These are phyloP conservation scores for Chymomyza procnemis DNA, from an alignment of 2,888 invertebrate species.

Conservation along the genomic window DNA sequence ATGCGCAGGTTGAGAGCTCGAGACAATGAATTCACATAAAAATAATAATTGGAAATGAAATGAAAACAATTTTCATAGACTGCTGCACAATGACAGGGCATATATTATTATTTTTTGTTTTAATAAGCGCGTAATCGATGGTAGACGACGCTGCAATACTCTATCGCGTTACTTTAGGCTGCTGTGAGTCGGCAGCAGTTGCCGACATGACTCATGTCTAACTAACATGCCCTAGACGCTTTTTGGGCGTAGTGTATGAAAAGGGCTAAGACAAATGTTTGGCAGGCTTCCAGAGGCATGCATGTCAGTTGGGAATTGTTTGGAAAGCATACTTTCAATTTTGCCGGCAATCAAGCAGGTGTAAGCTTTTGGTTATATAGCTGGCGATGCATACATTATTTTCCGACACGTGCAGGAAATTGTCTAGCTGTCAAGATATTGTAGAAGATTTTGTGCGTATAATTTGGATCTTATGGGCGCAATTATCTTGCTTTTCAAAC, in stretches of 20 bases:
- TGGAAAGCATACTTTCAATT: no score
- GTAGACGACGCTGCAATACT: no score
- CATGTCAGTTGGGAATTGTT: no score
- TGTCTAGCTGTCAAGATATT: not conserved
- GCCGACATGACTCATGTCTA: no score
- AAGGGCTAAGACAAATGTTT: no score
- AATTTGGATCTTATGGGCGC: constrained; percentile 34
- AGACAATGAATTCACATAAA: constrained; percentile 69
- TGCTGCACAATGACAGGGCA: constrained; percentile 55
- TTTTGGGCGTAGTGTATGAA: no score
- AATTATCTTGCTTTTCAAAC: constrained; percentile 53
- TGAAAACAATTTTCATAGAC: constrained; percentile 68
- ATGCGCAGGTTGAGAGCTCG: constrained; percentile 40
- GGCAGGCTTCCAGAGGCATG: no score
- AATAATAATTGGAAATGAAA: constrained; percentile 73
- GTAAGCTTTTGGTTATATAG: not conserved
- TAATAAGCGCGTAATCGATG: no score
- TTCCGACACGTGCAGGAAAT: not conserved
- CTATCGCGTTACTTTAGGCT: no score
- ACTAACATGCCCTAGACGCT: no score
- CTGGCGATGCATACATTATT: not conserved
- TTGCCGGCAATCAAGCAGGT: not conserved
- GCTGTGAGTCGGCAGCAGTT: no score
- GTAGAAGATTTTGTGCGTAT: not conserved
- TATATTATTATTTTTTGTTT: constrained; percentile 35